A percentile compares a stretch with the other conserved stretches of the same genome.
These are phyloP conservation scores for Eulithis prunata DNA, from an alignment of 2,888 invertebrate genomes.

Conservation along the genomic window DNA sequence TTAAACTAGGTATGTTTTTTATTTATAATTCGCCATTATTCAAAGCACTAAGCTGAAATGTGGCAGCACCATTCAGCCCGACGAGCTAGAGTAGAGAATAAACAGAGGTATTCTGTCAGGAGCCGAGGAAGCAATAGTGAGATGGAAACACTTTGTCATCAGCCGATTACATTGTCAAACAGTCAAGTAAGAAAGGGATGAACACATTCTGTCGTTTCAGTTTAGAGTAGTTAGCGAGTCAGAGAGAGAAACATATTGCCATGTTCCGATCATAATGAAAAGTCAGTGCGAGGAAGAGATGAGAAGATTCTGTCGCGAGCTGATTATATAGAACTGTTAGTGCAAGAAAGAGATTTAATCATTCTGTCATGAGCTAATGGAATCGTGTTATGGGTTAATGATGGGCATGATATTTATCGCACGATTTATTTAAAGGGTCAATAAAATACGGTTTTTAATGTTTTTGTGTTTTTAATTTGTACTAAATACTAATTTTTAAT, in stretches of 20 bases:
- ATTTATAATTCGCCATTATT: constrained; percentile 1
- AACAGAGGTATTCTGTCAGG: too few relatives aligned
- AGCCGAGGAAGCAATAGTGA: neutral
- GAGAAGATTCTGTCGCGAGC: neutral
- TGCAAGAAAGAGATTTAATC: neutral
- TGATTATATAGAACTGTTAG: neutral
- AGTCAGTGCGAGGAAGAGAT: neutral
- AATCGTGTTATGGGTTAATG: constrained; percentile 9
- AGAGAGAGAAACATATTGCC: neutral
- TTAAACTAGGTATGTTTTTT: neutral
- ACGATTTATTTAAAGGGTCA: constrained; percentile 28
- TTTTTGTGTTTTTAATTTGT: neutral
- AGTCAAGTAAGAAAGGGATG: constrained; percentile 10
- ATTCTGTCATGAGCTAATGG: neutral
- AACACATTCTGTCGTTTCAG: constrained; percentile 4
- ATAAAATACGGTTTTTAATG: constrained; percentile 17
- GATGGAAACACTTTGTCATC: constrained; percentile 10
- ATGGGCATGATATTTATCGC: constrained; percentile 15
- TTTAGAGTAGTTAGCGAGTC: neutral
- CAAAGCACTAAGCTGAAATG: constrained; percentile 16
- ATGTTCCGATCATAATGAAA: neutral
- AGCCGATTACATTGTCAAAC: neutral
- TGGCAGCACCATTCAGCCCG: constrained; percentile 19
- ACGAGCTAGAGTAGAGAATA: constrained; percentile 9
- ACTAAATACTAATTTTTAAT: neutral